These are phyloP conservation scores for Chionodraco myersi DNA, from an alignment of 2,113 vertebrate species.

Conservation along the genomic window DNA sequence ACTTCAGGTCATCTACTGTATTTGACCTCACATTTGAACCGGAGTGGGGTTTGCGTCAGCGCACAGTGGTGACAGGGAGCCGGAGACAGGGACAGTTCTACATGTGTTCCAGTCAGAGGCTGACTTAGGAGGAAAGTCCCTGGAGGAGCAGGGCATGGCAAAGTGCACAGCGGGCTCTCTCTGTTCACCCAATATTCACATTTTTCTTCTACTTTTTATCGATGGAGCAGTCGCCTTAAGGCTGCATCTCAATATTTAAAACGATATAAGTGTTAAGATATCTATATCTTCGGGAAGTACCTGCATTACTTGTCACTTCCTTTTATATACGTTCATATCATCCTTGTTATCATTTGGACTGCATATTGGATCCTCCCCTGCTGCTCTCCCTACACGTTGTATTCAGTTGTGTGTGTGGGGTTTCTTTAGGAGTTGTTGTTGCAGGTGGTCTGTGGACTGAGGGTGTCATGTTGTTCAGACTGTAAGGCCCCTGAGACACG, in stretches of 20 bases:
- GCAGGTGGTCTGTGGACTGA: no score
- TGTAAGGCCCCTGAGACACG: no score
- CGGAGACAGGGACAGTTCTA: neutral
- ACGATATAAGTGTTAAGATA: neutral
- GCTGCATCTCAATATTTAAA: neutral
- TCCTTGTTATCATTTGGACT: no score
- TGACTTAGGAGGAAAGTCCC: conserved; percentile 4
- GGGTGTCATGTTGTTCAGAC: no score
- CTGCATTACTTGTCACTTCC: neutral
- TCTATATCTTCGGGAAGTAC: neutral
- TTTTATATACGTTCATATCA: no score
- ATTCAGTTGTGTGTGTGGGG: no score
- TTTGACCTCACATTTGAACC: conserved; percentile 3
- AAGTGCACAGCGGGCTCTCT: neutral
- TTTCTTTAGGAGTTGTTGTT: no score
- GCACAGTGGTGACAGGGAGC: conserved; percentile 15
- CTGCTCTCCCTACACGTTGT: no score
- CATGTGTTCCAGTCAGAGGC: conserved; percentile 15
- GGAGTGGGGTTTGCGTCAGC: neutral
- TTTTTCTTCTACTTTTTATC: neutral
- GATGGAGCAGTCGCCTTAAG: neutral
- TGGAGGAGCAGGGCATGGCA: conserved; percentile 9
- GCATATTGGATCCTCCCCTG: no score
- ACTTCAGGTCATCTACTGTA: conserved; percentile 2
- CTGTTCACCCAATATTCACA: neutral